A percentile compares a stretch with the other conserved stretches of the same genome.
Conservation (phyloP, 2,888 invertebrate species). For the Antheraea assamensis region DNA sequence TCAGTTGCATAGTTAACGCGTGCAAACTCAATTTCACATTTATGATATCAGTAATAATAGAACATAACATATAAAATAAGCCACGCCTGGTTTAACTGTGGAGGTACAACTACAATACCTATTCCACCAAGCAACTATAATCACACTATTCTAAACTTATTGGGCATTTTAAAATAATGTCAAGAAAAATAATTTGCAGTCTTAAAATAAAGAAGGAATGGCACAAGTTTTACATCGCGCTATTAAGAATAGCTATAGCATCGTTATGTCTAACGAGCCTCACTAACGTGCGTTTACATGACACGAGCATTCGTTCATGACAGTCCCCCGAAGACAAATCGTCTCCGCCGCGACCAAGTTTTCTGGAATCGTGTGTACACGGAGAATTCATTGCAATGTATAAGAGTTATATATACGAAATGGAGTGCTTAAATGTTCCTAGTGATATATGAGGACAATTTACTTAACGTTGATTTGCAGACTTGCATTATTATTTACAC, state of each 20-base stretch:
- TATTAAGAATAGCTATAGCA: neutral
- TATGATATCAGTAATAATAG: no score
- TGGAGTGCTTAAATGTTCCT: constrained; percentile 10
- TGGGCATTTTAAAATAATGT: no score
- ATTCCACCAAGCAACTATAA: no score
- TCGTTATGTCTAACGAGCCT: neutral
- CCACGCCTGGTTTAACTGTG: no score
- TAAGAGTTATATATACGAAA: constrained; percentile 15
- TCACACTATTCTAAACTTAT: no score
- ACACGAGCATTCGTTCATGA: constrained; percentile 47
- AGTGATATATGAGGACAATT: constrained; percentile 8
- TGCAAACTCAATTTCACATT: no score
- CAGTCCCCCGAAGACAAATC: constrained; percentile 55
- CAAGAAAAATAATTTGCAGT: neutral
- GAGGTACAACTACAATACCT: no score
- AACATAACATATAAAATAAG: no score
- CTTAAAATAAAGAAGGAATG: neutral
- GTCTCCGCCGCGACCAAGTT: constrained; percentile 44
- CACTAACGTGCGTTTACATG: constrained; percentile 38
- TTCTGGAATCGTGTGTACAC: constrained; percentile 32
- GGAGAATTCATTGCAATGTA: constrained; percentile 31
- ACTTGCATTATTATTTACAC: neutral
- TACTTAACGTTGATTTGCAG: constrained; percentile 7
- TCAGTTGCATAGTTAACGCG: no score
- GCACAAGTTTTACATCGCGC: neutral